phyloP scores from a whole-genome alignment of 2,113 vertebrate species.

The Ellobius talpinus region DNA sequence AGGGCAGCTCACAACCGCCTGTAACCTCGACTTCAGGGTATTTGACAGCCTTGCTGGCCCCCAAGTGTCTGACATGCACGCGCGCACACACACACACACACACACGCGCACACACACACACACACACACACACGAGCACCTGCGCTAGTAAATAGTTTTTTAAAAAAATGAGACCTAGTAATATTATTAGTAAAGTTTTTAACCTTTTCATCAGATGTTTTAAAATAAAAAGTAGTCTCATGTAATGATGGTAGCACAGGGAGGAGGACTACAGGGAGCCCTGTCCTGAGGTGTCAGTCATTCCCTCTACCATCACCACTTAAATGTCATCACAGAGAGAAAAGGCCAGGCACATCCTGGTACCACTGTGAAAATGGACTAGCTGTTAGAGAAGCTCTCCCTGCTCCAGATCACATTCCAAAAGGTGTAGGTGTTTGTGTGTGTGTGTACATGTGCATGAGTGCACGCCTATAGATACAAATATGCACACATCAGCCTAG shows the following conservation, averaged over 20 bases:
- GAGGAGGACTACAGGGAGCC: background rate
- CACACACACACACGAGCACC: rapidly evolving
- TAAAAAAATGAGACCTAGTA: background rate
- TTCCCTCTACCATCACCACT: background rate
- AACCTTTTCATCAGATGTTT: background rate
- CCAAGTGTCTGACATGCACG: background rate
- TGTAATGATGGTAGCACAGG: background rate
- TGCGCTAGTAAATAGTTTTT: background rate
- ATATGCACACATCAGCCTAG: too few species aligned
- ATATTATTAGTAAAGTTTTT: background rate
- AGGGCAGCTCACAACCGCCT: background rate
- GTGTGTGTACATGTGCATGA: background rate
- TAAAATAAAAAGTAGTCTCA: background rate
- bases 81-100: background rate
- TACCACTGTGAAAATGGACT: background rate
- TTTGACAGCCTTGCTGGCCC: background rate
- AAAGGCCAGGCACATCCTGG: background rate
- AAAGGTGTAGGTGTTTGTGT: background rate
- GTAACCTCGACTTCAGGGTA: too few species aligned
- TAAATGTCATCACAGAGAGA: background rate
- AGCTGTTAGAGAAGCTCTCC: background rate
- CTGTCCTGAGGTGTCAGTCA: background rate
- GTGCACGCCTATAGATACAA: background rate
- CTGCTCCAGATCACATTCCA: background rate
- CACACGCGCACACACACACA: background rate